phyloP scores from a whole-genome alignment of 2,888 invertebrate genomes.

The Hypercompe scribonia region DNA sequence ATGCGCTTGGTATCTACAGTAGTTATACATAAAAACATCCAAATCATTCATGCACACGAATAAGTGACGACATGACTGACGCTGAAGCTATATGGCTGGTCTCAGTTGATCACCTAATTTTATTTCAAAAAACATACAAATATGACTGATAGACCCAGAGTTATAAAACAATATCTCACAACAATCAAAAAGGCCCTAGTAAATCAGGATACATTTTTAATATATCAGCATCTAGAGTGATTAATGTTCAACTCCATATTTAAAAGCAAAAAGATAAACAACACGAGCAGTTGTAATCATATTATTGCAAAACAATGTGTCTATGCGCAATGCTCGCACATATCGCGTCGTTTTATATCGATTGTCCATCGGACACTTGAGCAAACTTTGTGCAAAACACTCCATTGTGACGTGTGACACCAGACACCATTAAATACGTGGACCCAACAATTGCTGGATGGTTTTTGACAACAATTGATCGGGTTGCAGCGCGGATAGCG shows the following conservation, averaged over 20 bases:
- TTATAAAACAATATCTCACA: too few relatives aligned
- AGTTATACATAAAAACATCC: not conserved
- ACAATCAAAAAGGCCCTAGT: not conserved
- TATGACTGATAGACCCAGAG: not conserved
- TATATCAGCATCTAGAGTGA: not conserved
- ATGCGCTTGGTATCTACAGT: too few relatives aligned
- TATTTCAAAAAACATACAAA: too few relatives aligned
- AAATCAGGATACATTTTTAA: not conserved
- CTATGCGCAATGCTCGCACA: constrained; percentile 18
- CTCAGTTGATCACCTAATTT: too few relatives aligned
- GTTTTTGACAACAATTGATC: constrained; percentile 53
- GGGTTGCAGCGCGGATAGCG: constrained; percentile 31
- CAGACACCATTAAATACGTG: constrained; percentile 50
- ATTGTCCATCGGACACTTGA: constrained; percentile 70
- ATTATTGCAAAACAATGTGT: constrained; percentile 22
- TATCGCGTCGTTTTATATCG: constrained; percentile 20
- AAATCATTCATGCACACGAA: not conserved
- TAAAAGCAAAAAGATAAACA: constrained; percentile 4
- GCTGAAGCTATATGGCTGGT: not conserved
- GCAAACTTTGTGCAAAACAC: constrained; percentile 69
- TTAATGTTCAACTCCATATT: not conserved
- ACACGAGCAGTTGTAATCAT: constrained; percentile 7
- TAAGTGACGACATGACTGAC: not conserved
- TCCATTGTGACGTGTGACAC: constrained; percentile 64
- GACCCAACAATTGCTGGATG: constrained; percentile 36